Evolutionary conservation across 2,113 vertebrate genomes (phyloP), one percentile per base, ranked within the genome.

Genomic region (Dolichallabes microphthalmus): DNA sequence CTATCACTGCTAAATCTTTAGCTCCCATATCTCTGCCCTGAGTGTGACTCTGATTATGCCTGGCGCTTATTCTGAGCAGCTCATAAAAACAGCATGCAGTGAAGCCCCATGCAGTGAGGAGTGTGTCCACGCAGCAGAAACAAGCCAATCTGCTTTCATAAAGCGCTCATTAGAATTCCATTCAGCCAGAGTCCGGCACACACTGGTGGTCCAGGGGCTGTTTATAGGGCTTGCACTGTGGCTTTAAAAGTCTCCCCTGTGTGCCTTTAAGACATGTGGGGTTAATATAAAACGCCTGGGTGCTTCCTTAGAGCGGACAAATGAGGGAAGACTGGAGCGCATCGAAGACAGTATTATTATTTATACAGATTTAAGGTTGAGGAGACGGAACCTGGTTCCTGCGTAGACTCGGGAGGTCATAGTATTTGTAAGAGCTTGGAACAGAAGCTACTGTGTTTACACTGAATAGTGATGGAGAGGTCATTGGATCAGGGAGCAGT

Each of bases 111-210:
- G 52, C 63, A 66, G 57, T 39, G 77, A 25, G 32, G 50, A 84
- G 73, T 80, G 69, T 50, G 58, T 71, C 57, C 76, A 80, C 85
- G 19, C 79, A 75, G 68, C 84, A 81, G 71, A 77, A 71, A 78
- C 80, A 89, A 83, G 64, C 58, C 69, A 88, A 76, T 86, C 75
- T 68, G 60, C 82, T 83, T 79, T 39, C 55, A 73, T 17, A 45
- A 88, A 85, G 86, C 75, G 68, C 30, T 85, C 84, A 91, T 92
- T 89, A 85, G 80, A 85, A 91, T 91, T 91, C 88, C 5, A 63
- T 83, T 50, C 86, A 85, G 82, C 53, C 80, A 53, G 68, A 83
- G 80, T 82, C 80, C 75, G 75, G 66, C 66, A 63, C 84, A 85
- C 80, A 61, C 82, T 60, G 76, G 30, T 79, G 55, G 30, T 79